Evolutionary conservation across 2,113 vertebrate genomes (phyloP).

Genomic region (Zapornia atra): DNA sequence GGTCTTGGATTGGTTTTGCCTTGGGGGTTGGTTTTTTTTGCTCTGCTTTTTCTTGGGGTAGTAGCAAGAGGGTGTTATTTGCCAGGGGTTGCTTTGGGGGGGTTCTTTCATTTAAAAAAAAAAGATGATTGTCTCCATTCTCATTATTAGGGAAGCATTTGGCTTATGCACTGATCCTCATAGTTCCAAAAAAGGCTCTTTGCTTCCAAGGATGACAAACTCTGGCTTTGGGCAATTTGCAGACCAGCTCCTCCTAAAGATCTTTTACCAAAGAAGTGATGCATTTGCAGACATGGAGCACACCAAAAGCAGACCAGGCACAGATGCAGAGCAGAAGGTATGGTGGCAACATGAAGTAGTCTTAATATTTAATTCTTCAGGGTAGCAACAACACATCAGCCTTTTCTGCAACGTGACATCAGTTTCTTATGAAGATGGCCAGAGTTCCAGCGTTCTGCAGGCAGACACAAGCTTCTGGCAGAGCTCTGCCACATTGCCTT

Average conservation of each 20-base stretch:
- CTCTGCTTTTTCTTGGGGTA: not conserved
- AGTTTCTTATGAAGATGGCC: not conserved
- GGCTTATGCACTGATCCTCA: not conserved
- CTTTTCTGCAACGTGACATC: not conserved
- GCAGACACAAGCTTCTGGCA: not conserved
- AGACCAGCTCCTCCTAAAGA: not conserved
- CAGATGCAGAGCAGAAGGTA: not conserved
- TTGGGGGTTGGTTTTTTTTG: not conserved
- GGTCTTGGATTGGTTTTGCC: not conserved
- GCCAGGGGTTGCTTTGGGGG: not conserved
- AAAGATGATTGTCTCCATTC: not conserved
- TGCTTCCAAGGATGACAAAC: rapidly evolving
- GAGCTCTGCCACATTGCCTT: rapidly evolving
- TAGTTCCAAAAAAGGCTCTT: not conserved
- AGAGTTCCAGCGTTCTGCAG: not conserved
- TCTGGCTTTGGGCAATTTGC: not conserved
- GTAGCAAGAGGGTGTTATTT: not conserved
- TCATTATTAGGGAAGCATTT: not conserved
- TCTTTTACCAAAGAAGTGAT: rapidly evolving
- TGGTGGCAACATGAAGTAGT: not conserved
- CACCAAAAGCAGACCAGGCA: not conserved
- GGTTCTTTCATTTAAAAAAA: not conserved
- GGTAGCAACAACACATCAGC: not conserved
- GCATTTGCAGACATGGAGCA: not conserved
- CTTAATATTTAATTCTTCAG: not conserved